phyloP scores from a whole-genome alignment of 2,888 invertebrate genomes.

The Theristus sp. region DNA sequence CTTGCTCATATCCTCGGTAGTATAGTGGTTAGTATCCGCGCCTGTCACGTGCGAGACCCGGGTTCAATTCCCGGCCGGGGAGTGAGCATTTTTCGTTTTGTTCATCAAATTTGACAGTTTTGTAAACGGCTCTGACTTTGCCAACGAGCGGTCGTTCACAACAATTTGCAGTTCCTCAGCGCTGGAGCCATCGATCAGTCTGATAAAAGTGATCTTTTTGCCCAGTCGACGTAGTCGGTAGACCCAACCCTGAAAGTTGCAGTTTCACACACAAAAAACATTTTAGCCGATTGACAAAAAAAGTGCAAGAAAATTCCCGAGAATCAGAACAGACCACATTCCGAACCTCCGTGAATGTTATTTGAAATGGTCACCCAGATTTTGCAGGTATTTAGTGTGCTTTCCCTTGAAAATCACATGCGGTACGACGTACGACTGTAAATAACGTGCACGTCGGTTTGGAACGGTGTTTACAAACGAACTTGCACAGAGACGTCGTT shows the following conservation, averaged over 20 bases:
- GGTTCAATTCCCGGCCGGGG: conserved; percentile 14
- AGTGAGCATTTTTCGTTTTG: too few species aligned
- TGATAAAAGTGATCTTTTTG: neutral
- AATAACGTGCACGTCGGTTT: too few species aligned
- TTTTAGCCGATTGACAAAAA: neutral
- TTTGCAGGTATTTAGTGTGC: too few species aligned
- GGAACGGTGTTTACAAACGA: too few species aligned
- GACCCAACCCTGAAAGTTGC: neutral
- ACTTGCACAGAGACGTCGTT: neutral
- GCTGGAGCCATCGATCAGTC: neutral
- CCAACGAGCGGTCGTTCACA: too few species aligned
- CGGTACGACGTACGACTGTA: too few species aligned
- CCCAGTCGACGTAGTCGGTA: neutral
- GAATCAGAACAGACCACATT: too few species aligned
- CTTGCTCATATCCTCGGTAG: conserved; percentile 11
- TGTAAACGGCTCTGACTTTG: too few species aligned
- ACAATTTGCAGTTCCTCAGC: neutral
- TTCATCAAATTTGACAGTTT: too few species aligned
- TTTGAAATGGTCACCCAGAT: neutral
- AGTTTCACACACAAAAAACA: neutral
- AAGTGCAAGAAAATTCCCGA: neutral
- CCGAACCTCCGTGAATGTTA: too few species aligned
- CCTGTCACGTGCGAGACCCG: conserved; percentile 15
- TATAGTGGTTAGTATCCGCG: conserved; percentile 15
- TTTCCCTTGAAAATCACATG: too few species aligned